Evolutionary conservation across 2,113 vertebrate genomes (phyloP).

Genomic region (Muntiacus reevesi): DNA sequence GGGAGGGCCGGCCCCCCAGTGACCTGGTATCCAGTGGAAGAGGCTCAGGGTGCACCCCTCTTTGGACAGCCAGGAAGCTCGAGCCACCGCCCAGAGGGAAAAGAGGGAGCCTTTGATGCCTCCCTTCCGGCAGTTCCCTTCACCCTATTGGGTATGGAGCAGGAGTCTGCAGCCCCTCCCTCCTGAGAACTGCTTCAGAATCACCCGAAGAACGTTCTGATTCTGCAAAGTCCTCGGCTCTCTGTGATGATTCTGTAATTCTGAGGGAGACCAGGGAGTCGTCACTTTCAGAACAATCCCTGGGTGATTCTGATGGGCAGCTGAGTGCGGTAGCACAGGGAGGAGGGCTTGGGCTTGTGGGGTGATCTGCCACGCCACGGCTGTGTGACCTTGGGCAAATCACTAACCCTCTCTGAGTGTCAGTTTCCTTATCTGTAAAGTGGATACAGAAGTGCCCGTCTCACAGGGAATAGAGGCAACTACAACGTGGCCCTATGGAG

Average conservation of each 20-base stretch:
- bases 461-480: background rate
- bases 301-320: background rate
- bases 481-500: background rate
- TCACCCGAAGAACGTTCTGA: background rate
- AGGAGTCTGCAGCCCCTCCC: background rate
- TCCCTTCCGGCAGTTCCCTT: background rate
- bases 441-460: background rate
- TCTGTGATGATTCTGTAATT: background rate
- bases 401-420: background rate
- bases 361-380: background rate
- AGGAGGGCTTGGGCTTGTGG: background rate
- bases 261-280: background rate
- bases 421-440: background rate
- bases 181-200: background rate
- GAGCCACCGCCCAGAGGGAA: background rate
- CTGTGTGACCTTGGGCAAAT: conserved; percentile 22
- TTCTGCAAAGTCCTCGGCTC: background rate
- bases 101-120: background rate
- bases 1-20: background rate
- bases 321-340: rapidly evolving
- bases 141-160: background rate
- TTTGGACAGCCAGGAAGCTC: background rate
- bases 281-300: background rate
- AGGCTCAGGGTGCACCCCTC: background rate
- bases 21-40: background rate